A percentile compares a stretch with the other conserved stretches of the same genome.
These are phyloP conservation scores for Pterostichus madidus DNA, from an alignment of 2,888 invertebrate species.

Conservation along the genomic window DNA sequence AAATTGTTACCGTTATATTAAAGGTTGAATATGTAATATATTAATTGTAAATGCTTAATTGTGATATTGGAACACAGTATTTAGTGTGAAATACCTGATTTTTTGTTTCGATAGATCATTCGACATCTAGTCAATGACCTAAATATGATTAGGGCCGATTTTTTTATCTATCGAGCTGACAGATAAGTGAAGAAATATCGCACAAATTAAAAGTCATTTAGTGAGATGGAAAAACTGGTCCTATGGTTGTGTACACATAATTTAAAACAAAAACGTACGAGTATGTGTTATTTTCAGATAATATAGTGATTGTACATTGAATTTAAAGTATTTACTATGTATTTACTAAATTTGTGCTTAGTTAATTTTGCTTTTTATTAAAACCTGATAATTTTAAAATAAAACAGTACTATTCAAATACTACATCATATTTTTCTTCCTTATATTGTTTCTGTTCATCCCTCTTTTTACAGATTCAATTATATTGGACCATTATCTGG, in stretches of 20 bases:
- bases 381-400: too few relatives aligned
- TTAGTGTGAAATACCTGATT: constrained; percentile 30
- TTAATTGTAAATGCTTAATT: constrained; percentile 26
- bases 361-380: too few relatives aligned
- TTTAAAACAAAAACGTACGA: not conserved
- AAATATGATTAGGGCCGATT: not conserved
- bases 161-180: not conserved
- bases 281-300: not conserved
- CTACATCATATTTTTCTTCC: too few relatives aligned
- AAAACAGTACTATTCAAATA: too few relatives aligned
- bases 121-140: constrained; percentile 40
- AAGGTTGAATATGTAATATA: constrained; percentile 12
- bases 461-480: too few relatives aligned
- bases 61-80: constrained; percentile 37
- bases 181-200: too few relatives aligned
- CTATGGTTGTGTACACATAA: too few relatives aligned
- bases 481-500: too few relatives aligned
- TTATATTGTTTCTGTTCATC: too few relatives aligned
- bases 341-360: too few relatives aligned
- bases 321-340: not conserved
- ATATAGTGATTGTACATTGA: constrained; percentile 14
- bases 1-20: constrained; percentile 26
- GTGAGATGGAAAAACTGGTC: too few relatives aligned
- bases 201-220: too few relatives aligned
- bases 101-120: constrained; percentile 25